These are phyloP conservation scores for Andinoacara biseriatus DNA, from an alignment of 2,113 vertebrate genomes.

Conservation along the genomic window DNA sequence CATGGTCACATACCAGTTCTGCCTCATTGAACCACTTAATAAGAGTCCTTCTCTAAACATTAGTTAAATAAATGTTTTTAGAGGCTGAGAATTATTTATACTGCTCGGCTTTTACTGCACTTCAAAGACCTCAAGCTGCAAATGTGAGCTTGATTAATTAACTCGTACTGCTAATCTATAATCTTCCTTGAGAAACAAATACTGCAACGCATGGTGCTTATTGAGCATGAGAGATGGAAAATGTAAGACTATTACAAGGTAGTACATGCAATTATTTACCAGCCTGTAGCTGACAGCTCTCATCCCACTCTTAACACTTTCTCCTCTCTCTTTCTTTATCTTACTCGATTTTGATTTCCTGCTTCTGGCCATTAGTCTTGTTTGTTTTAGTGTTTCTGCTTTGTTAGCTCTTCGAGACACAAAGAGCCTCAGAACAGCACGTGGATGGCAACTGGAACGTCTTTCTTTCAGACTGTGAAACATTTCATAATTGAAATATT, in stretches of 20 bases:
- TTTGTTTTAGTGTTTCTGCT: slow-evolving; percentile 56
- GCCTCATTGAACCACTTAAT: slow-evolving; percentile 68
- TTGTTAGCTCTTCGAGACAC: not conserved
- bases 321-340: not conserved
- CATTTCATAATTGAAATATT: slow-evolving; percentile 32
- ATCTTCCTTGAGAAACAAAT: not conserved
- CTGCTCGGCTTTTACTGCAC: not conserved
- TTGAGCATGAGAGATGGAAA: slow-evolving; percentile 4
- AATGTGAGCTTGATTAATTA: not conserved
- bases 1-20: slow-evolving; percentile 49
- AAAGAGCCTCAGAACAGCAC: not conserved
- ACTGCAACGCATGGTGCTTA: not conserved
- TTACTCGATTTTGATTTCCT: slow-evolving; percentile 7
- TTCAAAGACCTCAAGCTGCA: not conserved
- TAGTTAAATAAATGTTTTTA: not conserved
- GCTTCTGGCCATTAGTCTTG: slow-evolving; percentile 34
- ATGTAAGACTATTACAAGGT: not conserved
- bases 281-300: slow-evolving; percentile 26
- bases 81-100: not conserved
- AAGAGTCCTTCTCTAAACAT: slow-evolving; percentile 41
- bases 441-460: not conserved
- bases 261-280: slow-evolving; percentile 24
- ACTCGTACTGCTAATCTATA: not conserved
- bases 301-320: slow-evolving; percentile 15
- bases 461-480: slow-evolving; percentile 13